A percentile compares a stretch with the other conserved stretches of the same genome.
Conservation (phyloP, 2,888 invertebrate genomes). For the Alviniconcha strummeri region DNA sequence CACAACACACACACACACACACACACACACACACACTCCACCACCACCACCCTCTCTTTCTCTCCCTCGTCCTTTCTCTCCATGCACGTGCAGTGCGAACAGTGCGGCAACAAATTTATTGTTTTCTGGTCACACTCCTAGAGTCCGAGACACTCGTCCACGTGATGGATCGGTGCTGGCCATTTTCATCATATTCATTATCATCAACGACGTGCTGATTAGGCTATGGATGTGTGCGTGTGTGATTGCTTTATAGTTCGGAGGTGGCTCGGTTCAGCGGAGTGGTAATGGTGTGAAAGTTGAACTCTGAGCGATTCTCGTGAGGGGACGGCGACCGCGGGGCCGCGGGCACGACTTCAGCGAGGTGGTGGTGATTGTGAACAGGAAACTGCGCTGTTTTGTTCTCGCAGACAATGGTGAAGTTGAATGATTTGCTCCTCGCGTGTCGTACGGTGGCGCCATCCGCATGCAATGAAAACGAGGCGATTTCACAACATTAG, state of each 20-base stretch:
- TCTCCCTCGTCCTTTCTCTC: no score
- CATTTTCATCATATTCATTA: conserved; percentile 17
- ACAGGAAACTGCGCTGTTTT: neutral
- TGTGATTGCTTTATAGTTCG: conserved; percentile 20
- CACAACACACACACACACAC: no score
- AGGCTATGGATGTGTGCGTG: conserved; percentile 22
- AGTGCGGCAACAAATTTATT: no score
- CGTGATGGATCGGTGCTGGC: neutral
- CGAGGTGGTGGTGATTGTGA: neutral
- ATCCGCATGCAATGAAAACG: neutral
- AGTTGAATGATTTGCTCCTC: conserved; percentile 18
- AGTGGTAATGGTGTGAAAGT: no score
- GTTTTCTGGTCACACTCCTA: no score
- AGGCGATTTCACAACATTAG: conserved; percentile 24
- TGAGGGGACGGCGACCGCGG: no score
- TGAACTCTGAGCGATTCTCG: no score
- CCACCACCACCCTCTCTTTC: no score
- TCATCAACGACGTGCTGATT: conserved; percentile 22
- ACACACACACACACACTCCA: no score
- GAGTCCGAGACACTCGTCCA: no score
- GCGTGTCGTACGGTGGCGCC: conserved; percentile 5
- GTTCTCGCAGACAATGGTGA: neutral
- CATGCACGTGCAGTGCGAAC: no score
- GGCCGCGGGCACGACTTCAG: neutral
- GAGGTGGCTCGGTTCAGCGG: no score